A percentile compares a stretch with the other conserved stretches of the same genome.
These are phyloP conservation scores for Apodemia duryi DNA, from an alignment of 2,888 invertebrate species.

Conservation along the genomic window DNA sequence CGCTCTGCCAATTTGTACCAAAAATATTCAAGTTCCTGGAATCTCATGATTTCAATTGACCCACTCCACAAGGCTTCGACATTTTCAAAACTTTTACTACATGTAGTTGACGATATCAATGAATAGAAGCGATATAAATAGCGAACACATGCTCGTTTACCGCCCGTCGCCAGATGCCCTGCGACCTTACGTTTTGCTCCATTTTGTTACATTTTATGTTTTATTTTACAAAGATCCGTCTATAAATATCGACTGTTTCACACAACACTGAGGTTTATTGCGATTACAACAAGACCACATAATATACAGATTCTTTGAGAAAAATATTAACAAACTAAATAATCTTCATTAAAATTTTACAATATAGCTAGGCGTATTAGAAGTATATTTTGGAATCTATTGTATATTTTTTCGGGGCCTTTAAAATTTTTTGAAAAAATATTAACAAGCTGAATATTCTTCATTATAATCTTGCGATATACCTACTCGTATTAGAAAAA, in stretches of 20 bases:
- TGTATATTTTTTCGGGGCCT: no score
- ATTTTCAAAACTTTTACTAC: constrained; percentile 21
- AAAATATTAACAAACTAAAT: background rate
- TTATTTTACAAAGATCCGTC: constrained; percentile 43
- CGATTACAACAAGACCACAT: constrained; percentile 14
- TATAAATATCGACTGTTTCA: constrained; percentile 56
- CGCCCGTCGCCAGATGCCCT: constrained; percentile 66
- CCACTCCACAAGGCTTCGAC: no score
- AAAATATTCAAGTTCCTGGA: no score
- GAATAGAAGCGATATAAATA: constrained; percentile 69
- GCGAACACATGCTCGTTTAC: constrained; percentile 57
- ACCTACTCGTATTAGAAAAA: no score
- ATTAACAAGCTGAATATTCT: no score
- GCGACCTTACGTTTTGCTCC: constrained; percentile 62
- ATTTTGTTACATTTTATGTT: constrained; percentile 44
- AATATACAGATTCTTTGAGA: constrained; percentile 8
- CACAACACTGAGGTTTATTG: constrained; percentile 49
- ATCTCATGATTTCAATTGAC: no score
- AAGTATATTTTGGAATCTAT: no score
- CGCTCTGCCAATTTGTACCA: no score
- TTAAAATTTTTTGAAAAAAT: no score
- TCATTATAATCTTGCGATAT: no score
- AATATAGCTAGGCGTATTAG: no score
- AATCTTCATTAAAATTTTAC: no score
- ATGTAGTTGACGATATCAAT: constrained; percentile 54